Conservation (phyloP, 2,888 invertebrate genomes). For the Pollenia angustigena region DNA sequence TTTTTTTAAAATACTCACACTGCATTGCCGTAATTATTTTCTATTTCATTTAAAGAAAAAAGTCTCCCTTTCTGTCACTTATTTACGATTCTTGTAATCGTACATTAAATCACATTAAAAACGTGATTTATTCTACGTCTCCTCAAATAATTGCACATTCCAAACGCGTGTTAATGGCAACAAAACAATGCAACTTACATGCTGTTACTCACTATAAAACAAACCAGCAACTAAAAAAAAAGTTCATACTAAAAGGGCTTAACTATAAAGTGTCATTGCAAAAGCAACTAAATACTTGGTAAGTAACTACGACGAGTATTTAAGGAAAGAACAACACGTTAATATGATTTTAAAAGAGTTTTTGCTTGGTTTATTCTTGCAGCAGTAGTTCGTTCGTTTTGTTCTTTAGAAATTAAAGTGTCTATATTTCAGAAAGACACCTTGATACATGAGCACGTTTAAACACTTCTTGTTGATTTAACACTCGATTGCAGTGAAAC, state of each 20-base stretch:
- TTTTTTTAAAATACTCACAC: neutral
- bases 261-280: conserved; percentile 29
- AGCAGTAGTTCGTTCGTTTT: conserved; percentile 8
- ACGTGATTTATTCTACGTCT: conserved; percentile 25
- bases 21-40: neutral
- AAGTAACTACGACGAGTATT: conserved; percentile 26
- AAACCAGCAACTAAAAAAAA: conserved; percentile 2
- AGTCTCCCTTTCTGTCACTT: neutral
- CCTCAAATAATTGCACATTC: conserved; percentile 49
- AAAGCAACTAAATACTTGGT: conserved; percentile 10
- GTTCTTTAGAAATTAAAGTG: conserved; percentile 37
- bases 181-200: conserved; percentile 20
- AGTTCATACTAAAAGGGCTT: conserved; percentile 5
- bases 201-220: neutral
- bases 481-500: conserved; percentile 51
- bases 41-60: neutral
- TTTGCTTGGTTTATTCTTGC: neutral
- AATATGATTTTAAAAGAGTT: conserved; percentile 8
- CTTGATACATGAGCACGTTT: conserved; percentile 49
- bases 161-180: conserved; percentile 27
- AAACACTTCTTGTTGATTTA: conserved; percentile 60
- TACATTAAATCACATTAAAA: conserved; percentile 10
- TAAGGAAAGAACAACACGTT: conserved; percentile 32
- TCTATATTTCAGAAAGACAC: conserved; percentile 51
- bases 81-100: neutral